Evolutionary conservation across 64 coral and sea anemone genomes (phyloP).

Genomic region (Montipora capricornis): DNA sequence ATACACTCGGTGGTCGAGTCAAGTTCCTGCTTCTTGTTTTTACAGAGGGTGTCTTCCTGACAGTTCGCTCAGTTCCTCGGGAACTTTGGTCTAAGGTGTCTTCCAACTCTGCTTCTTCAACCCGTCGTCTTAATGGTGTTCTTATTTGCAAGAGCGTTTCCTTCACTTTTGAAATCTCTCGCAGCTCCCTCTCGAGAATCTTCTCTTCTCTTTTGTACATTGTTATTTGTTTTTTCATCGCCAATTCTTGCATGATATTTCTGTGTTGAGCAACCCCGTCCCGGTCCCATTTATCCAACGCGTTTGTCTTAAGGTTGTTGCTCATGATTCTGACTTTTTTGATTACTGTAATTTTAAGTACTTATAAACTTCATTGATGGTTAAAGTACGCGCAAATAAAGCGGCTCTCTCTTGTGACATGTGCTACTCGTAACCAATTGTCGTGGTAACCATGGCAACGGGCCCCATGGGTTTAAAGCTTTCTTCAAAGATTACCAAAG

Average conservation of each 20-base stretch:
- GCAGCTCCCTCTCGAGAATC: constrained; percentile 79
- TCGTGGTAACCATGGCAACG: constrained; percentile 33
- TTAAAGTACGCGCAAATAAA: constrained; percentile 11
- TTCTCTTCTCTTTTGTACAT: constrained; percentile 84
- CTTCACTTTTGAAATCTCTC: constrained; percentile 91
- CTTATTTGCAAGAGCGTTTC: constrained; percentile 80
- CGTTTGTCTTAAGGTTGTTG: constrained; percentile 37
- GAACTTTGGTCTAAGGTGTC: background rate
- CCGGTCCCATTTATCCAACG: constrained; percentile 27
- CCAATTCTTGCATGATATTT: constrained; percentile 85
- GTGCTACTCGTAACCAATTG: background rate
- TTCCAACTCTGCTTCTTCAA: constrained; percentile 1
- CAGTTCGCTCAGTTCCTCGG: background rate
- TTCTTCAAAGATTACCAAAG: constrained; percentile 35
- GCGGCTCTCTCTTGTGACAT: background rate
- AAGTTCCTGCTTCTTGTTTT: background rate
- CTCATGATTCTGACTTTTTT: background rate
- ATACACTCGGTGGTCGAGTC: background rate
- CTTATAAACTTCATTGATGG: background rate
- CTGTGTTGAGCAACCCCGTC: constrained; percentile 79
- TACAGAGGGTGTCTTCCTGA: background rate
- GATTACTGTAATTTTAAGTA: background rate
- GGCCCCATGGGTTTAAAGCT: background rate
- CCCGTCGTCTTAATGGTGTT: constrained; percentile 36
- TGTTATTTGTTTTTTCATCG: constrained; percentile 83